Conservation (phyloP, 1,140 invertebrate genomes). For the Melipona quadrifasciata region DNA sequence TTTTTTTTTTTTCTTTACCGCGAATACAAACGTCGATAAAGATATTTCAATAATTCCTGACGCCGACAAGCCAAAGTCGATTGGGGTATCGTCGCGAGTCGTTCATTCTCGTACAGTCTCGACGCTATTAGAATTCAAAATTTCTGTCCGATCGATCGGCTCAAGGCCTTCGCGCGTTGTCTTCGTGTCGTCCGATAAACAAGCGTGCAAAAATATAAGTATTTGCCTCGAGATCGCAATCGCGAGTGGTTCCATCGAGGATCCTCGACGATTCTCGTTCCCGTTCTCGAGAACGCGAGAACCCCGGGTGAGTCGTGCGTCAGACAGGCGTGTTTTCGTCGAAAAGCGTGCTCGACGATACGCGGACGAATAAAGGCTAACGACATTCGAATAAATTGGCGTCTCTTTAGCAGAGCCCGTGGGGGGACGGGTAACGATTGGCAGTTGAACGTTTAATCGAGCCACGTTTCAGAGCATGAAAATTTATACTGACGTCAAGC, state of each 20-base stretch:
- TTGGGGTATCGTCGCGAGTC: too few species aligned
- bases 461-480: constrained; percentile 21
- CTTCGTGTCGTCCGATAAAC: neutral
- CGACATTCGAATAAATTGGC: constrained; percentile 28
- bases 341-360: neutral
- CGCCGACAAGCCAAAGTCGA: too few species aligned
- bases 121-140: neutral
- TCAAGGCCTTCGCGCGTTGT: neutral
- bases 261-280: neutral
- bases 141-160: neutral
- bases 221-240: too few species aligned
- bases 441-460: constrained; percentile 40
- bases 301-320: neutral
- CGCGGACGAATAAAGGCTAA: constrained; percentile 11
- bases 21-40: too few species aligned
- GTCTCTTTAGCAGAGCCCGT: neutral
- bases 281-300: neutral
- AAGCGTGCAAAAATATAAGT: too few species aligned
- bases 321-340: neutral
- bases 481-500: constrained; percentile 55
- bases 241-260: neutral
- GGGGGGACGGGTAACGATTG: constrained; percentile 7
- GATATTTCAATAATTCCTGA: too few species aligned
- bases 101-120: neutral
- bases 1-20: too few species aligned